Evolutionary conservation across 2,888 invertebrate genomes (phyloP), one percentile per base, ranked within the genome.

Genomic region (Siphlonurus alternatus): DNA sequence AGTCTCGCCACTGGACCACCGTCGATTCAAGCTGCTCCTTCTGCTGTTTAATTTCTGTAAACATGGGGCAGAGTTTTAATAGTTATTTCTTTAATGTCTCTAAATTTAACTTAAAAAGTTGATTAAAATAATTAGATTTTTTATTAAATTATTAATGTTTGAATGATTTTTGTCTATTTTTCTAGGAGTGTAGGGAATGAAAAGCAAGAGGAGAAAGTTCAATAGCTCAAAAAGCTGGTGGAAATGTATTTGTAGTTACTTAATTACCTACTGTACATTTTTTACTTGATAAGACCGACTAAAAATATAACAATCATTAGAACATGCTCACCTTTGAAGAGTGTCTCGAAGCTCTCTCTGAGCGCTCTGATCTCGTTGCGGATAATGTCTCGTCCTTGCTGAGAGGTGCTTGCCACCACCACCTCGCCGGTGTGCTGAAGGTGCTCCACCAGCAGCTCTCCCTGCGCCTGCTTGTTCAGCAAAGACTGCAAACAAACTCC

Each of bases 391-490:
- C 90, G 89, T 1, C 93, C 93, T 67, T 85, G 83, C 0, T 81
- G 77, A 63, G 89, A 92, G 0, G 93, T 92, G 69, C 88, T 88
- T 0, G 90, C 89, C 65, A 90, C 78, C 1, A 91, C 87, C 3
- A 93, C 92, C 75, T 93, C 87, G 2, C 92, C 93, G 18, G 90
- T 88, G 70, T 92, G 92, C 67, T 89, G 87, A 61, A 93, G 78
- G 74, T 92, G 89, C 73, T 94, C 93, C 5, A 93, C 81, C 62
- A 93, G 76, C 0, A 93, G 77, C 74, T 93, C 92, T 2, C 94
- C 94, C 78, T 93, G 93, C 3, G 70, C 69, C 76, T 92, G 89
- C 72, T 93, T 93, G 71, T 93, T 93, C 25, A 93, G 78, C 38
- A 93, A 75, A 63, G 87, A 86, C 53, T 67, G 65, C 7, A 69